Conservation (phyloP, 2,797 vertebrate genomes). For the Crenichthys baileyi region DNA sequence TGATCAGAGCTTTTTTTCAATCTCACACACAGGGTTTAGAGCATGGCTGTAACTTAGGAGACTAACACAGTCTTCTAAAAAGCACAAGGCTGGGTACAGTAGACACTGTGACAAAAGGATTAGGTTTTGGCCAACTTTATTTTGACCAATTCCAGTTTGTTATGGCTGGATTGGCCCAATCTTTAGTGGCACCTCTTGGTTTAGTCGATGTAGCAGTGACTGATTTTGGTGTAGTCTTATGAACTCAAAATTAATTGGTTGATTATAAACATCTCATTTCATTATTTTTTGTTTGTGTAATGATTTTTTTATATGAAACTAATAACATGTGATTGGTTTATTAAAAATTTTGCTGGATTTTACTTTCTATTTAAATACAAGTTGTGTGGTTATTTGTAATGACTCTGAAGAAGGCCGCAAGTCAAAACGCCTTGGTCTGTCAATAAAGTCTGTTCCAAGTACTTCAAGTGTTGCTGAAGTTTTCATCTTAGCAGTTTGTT, state of each 20-base stretch:
- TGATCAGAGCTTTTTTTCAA: conserved; percentile 8
- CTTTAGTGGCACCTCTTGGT: not conserved
- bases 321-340: too few relatives aligned
- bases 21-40: not conserved
- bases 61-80: not conserved
- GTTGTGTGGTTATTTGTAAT: too few relatives aligned
- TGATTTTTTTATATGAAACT: not conserved
- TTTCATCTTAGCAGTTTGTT: too few relatives aligned
- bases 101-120: conserved; percentile 6
- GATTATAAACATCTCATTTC: not conserved
- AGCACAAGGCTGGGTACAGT: not conserved
- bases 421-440: too few relatives aligned
- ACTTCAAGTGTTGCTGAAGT: too few relatives aligned
- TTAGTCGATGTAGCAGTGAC: not conserved
- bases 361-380: too few relatives aligned
- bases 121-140: conserved; percentile 1
- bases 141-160: not conserved
- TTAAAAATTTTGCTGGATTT: too few relatives aligned
- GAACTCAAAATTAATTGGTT: not conserved
- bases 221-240: not conserved
- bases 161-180: not conserved
- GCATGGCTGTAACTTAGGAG: conserved; percentile 4
- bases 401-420: too few relatives aligned
- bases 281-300: not conserved
- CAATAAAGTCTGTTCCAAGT: too few relatives aligned